Evolutionary conservation across 2,113 vertebrate genomes (phyloP), one percentile per base, ranked within the genome.

Genomic region (Meriones unguiculatus): DNA sequence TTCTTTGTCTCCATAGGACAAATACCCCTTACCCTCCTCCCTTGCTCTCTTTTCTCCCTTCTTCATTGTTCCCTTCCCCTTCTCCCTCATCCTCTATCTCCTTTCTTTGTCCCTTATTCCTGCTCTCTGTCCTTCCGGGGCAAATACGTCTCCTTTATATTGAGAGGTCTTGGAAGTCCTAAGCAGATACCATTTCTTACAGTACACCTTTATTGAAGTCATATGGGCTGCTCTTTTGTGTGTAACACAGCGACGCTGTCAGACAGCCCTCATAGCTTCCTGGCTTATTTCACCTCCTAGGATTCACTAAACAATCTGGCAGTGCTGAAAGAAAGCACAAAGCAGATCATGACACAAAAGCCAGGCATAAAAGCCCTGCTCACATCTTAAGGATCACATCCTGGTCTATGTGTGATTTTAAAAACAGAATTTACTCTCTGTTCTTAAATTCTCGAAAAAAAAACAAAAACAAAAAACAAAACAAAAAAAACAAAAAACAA

Each of bases 271-370:
- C 10, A 4, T 2, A 6, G 20, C 9, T 30, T 32, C 9, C 52
- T 18, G 25, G 22, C 13, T 80, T n/a, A 22, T 25, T 10, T 78
- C 32, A 15, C 0, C 12, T 3, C 13, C 35, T 64, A 15, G 0
- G 1, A 2, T 3, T 54, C 67, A 52, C 64, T n/a, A 24, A 73
- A 76, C 62, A 50, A 20, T 20, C 59, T 14, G 46, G 25, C 30
- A 59, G 62, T 20, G 32, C 50, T 30, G 73, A 73, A 41, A 57
- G 35, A 46, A 17, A 0, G 35, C 3, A 24, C 1, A 13, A 25
- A 12, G 10, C 35, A 17, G 64, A 38, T 1, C 1, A 7, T 0
- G 10, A 9, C 0, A 14, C 4, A 35, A 25, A 70, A 12, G 14
- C 14, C 65, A 87, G 67, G 85, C 54, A n/a, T 22, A 76, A 35